A percentile compares a stretch with the other conserved stretches of the same genome.
These are phyloP conservation scores for Panulirus ornatus DNA, from an alignment of 1,140 invertebrate genomes.

Conservation along the genomic window DNA sequence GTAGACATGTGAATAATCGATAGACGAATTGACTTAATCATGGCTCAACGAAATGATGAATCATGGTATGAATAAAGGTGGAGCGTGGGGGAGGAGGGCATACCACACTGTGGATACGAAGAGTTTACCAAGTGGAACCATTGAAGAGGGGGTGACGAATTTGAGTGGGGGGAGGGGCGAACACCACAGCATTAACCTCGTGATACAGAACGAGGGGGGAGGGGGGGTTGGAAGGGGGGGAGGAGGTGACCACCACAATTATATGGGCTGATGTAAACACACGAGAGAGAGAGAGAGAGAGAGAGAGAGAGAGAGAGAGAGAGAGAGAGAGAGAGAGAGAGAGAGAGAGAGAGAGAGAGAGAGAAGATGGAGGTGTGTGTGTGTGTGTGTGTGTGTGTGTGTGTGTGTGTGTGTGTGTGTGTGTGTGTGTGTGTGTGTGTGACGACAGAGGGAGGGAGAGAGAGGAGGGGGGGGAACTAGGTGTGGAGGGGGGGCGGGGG, in stretches of 20 bases:
- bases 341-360: neutral
- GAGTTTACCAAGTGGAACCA: neutral
- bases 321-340: neutral
- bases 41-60: too few species aligned
- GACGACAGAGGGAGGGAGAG: neutral
- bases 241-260: neutral
- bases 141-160: neutral
- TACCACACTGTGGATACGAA: neutral
- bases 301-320: neutral
- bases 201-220: neutral
- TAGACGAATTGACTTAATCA: too few species aligned
- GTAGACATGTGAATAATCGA: too few species aligned
- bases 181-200: neutral
- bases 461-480: neutral
- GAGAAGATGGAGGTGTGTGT: neutral
- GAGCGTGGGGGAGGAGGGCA: neutral
- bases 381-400: neutral
- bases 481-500: neutral
- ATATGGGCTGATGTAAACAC: neutral
- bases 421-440: constrained; percentile 5
- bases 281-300: neutral
- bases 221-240: neutral
- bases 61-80: neutral
- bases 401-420: neutral
- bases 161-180: neutral